Conservation (phyloP, 1,140 invertebrate genomes). For the Cephus cinctus region DNA sequence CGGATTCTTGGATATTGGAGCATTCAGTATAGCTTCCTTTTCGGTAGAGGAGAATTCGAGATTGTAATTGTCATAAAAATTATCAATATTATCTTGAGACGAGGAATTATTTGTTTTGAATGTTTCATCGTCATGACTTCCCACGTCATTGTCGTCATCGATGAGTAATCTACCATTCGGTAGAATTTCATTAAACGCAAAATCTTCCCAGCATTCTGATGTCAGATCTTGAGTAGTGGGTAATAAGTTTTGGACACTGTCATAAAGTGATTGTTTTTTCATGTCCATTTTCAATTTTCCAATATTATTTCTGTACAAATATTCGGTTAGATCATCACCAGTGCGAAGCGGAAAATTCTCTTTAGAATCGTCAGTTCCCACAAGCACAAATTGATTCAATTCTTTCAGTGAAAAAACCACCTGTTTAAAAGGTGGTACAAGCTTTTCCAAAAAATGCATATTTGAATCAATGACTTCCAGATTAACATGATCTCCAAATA, state of each 20-base stretch:
- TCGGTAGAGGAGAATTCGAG: slow-evolving; percentile 5
- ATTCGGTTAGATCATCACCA: slow-evolving; percentile 35
- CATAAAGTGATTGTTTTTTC: slow-evolving; percentile 26
- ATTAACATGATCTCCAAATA: no score
- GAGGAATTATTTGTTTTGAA: no score
- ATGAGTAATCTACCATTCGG: slow-evolving; percentile 39
- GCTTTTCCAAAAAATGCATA: slow-evolving; percentile 43
- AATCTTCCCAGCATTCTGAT: slow-evolving; percentile 21
- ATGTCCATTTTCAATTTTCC: slow-evolving; percentile 30
- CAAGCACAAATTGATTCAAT: slow-evolving; percentile 17
- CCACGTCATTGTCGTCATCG: neutral
- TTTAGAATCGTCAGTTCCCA: slow-evolving; percentile 17
- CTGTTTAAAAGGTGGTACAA: slow-evolving; percentile 33
- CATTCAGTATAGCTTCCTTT: no score
- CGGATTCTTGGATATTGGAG: no score
- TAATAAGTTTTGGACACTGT: slow-evolving; percentile 9
- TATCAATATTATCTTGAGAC: slow-evolving; percentile 4
- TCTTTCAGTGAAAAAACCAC: slow-evolving; percentile 16
- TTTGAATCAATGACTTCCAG: slow-evolving; percentile 31
- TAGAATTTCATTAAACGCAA: slow-evolving; percentile 33
- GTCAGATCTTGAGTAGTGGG: neutral
- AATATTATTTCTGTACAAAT: slow-evolving; percentile 29
- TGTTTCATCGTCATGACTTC: slow-evolving; percentile 3
- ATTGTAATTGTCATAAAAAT: slow-evolving; percentile 26
- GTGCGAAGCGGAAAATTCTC: no score